Conservation (phyloP, 2,797 vertebrate species). For the Graptemys geographica region DNA sequence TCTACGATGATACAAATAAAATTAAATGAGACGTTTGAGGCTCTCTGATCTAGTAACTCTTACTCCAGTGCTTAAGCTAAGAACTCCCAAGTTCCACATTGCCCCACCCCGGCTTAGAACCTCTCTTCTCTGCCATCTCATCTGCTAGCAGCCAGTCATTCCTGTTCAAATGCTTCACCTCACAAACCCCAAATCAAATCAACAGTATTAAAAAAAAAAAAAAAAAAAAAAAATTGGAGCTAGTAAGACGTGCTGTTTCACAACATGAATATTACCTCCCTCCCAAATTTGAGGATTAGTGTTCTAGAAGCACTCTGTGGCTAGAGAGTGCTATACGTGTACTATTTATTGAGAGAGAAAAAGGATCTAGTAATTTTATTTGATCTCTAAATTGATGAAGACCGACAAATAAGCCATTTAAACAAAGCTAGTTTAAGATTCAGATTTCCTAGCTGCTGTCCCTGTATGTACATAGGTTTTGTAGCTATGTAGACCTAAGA, state of each 20-base stretch:
- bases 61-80: neutral
- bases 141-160: neutral
- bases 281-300: neutral
- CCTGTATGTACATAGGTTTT: neutral
- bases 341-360: neutral
- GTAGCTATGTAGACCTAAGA: neutral
- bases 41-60: neutral
- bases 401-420: neutral
- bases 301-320: neutral
- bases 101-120: neutral
- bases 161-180: neutral
- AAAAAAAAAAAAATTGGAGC: accelerated
- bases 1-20: neutral
- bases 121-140: neutral
- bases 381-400: neutral
- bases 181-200: neutral
- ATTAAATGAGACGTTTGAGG: neutral
- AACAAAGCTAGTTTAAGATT: neutral
- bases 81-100: neutral
- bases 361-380: accelerated
- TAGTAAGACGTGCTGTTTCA: neutral
- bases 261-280: neutral
- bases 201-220: neutral
- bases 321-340: neutral
- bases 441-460: neutral